Conservation (phyloP, 2,113 vertebrate genomes). For the Passer domesticus region DNA sequence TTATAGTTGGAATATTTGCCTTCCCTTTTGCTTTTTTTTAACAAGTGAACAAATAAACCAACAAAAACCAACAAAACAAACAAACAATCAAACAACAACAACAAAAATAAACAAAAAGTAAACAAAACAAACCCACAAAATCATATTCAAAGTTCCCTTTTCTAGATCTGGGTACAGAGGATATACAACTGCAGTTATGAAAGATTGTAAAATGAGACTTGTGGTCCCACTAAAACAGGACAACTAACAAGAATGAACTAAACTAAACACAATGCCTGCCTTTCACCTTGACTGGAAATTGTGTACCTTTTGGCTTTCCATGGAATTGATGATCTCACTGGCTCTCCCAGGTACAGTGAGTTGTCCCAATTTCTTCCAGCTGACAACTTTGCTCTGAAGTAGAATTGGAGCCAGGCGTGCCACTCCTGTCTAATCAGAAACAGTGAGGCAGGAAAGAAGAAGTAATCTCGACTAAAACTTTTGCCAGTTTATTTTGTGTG, state of each 20-base stretch:
- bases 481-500: conserved; percentile 10
- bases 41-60: background rate
- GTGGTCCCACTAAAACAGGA: background rate
- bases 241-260: background rate
- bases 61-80: background rate
- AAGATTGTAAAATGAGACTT: background rate
- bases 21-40: background rate
- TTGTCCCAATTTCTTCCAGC: background rate
- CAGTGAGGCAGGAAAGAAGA: background rate
- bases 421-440: background rate
- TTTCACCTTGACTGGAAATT: background rate
- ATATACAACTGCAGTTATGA: background rate
- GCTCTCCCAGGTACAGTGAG: background rate
- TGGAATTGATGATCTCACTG: background rate
- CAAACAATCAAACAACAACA: background rate
- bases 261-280: background rate
- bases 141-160: background rate
- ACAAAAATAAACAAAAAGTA: background rate
- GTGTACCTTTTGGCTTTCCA: background rate
- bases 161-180: background rate
- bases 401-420: background rate
- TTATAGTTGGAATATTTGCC: background rate
- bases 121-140: background rate
- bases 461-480: background rate
- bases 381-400: background rate